phyloP scores from a whole-genome alignment of 2,113 vertebrate species.

The Carollia perspicillata region DNA sequence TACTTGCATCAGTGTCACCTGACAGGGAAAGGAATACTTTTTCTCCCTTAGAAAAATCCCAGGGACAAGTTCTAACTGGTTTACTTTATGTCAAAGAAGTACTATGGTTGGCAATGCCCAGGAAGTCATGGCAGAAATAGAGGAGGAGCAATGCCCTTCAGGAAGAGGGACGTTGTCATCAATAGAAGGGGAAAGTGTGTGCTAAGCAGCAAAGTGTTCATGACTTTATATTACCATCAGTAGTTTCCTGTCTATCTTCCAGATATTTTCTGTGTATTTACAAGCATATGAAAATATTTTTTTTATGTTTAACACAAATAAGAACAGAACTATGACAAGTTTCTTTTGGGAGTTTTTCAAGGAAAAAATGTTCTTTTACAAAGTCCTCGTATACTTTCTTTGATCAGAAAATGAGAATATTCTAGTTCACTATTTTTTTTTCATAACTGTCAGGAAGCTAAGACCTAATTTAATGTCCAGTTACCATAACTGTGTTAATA shows the following conservation, averaged over 20 bases:
- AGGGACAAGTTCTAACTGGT: not conserved
- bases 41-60: not conserved
- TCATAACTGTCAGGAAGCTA: slow-evolving; percentile 11
- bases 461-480: slow-evolving; percentile 27
- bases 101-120: not conserved
- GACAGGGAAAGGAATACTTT: not conserved
- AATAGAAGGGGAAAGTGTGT: not conserved
- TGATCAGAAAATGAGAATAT: slow-evolving; percentile 3
- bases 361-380: not conserved
- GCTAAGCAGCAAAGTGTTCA: not conserved
- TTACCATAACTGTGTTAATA: slow-evolving; percentile 24
- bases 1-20: not conserved
- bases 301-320: slow-evolving; percentile 6
- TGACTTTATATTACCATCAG: not conserved
- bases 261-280: slow-evolving; percentile 24
- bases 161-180: not conserved
- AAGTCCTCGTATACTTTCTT: not conserved
- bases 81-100: not conserved
- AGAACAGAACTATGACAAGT: not conserved
- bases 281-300: not conserved
- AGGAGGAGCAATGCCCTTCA: not conserved
- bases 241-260: not conserved
- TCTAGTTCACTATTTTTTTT: slow-evolving; percentile 30
- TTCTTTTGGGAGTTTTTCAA: slow-evolving; percentile 5
- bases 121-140: not conserved